A percentile compares a stretch with the other conserved stretches of the same genome.
These are phyloP conservation scores for Gambelia wislizenii DNA, from an alignment of 2,797 vertebrate species.

Conservation along the genomic window DNA sequence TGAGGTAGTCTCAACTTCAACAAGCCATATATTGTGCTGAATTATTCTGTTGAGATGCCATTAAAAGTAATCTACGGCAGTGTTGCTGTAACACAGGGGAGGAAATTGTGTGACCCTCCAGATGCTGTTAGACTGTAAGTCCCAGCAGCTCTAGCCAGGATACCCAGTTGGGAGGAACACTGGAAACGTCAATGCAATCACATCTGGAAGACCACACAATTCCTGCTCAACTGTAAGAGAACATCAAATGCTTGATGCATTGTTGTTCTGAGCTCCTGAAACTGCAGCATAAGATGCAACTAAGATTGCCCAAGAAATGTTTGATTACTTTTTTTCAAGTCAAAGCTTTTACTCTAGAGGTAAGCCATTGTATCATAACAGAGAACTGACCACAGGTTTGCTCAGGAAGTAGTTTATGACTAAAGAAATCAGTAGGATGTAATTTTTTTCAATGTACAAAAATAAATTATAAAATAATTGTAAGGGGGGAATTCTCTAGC, in stretches of 20 bases:
- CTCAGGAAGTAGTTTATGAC: not conserved
- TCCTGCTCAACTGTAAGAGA: not conserved
- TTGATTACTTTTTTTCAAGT: not conserved
- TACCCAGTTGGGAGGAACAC: too few species aligned
- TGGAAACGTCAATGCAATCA: too few species aligned
- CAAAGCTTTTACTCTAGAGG: not conserved
- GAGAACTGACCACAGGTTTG: not conserved
- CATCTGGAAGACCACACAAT: too few species aligned
- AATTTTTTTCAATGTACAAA: not conserved
- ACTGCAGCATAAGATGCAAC: not conserved
- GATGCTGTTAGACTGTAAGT: too few species aligned
- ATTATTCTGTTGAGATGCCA: not conserved
- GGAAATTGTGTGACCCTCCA: too few species aligned
- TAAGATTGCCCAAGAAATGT: not conserved
- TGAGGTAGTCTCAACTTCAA: not conserved
- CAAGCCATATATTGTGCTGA: not conserved
- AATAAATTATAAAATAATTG: not conserved
- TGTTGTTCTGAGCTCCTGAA: not conserved
- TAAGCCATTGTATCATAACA: not conserved
- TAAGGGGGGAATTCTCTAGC: not conserved
- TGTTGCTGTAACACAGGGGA: not conserved
- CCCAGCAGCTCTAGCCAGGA: too few species aligned
- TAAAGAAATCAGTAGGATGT: not conserved
- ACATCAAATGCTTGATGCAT: not conserved
- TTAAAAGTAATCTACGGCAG: not conserved